phyloP scores from a whole-genome alignment of 1,140 invertebrate genomes.

The Pseudomyrmex sp. region DNA sequence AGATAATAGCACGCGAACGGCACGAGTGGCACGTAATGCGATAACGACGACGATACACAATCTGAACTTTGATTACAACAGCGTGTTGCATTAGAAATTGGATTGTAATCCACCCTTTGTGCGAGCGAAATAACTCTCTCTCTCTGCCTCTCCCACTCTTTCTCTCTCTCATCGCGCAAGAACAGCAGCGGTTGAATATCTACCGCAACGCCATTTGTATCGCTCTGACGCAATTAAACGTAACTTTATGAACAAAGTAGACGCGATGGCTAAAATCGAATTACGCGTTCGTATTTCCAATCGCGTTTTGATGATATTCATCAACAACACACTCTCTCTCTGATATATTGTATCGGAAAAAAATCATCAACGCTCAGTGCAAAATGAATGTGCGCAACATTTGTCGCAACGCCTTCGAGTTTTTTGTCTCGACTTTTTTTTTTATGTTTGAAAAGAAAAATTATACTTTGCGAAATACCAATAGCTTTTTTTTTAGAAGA shows the following conservation, averaged over 20 bases:
- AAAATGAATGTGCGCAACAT: not conserved
- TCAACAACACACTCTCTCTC: not conserved
- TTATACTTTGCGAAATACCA: too few relatives aligned
- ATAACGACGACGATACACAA: conserved; percentile 18
- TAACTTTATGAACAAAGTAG: conserved; percentile 45
- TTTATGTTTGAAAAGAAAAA: not conserved
- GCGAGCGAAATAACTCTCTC: conserved; percentile 8
- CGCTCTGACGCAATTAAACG: conserved; percentile 29
- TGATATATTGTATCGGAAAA: not conserved
- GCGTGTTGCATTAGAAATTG: conserved; percentile 33
- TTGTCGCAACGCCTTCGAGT: not conserved
- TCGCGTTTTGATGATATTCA: conserved; percentile 15
- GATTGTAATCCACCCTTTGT: conserved; percentile 45
- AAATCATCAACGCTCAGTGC: not conserved
- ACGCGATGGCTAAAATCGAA: conserved; percentile 27
- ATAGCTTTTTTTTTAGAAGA: too few relatives aligned
- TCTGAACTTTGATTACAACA: conserved; percentile 22
- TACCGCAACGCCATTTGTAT: conserved; percentile 35
- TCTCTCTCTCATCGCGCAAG: not conserved
- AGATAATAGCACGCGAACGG: not conserved
- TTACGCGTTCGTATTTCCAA: conserved; percentile 13
- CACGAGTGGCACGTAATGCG: not conserved
- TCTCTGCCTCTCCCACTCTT: too few relatives aligned
- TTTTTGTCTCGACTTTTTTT: not conserved
- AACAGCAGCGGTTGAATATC: conserved; percentile 38